Conservation (phyloP, 2,797 vertebrate genomes). For the Acipenser ruthenus region DNA sequence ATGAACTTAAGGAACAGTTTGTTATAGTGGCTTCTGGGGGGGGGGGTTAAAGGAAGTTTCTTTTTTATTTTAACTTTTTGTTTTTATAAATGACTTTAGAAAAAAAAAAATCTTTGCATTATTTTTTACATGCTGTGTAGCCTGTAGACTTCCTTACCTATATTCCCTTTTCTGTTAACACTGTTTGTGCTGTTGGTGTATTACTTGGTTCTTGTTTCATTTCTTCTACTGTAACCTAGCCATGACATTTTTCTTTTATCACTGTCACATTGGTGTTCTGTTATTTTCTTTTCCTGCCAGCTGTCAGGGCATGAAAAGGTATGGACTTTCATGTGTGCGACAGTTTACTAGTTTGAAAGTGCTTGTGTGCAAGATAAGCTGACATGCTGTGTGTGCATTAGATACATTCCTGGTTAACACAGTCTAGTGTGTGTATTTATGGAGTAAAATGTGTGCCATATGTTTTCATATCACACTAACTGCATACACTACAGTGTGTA, state of each 20-base stretch:
- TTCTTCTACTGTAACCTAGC: conserved; percentile 19
- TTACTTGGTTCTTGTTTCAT: conserved; percentile 47
- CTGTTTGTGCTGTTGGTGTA: neutral
- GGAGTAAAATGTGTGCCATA: conserved; percentile 49
- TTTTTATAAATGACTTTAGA: too few relatives aligned
- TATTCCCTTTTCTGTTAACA: too few relatives aligned
- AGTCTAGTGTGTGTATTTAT: conserved; percentile 37
- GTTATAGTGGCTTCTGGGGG: too few relatives aligned
- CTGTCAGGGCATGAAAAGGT: conserved; percentile 86
- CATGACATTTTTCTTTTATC: conserved; percentile 44
- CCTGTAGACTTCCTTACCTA: conserved; percentile 32
- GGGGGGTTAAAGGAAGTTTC: too few relatives aligned
- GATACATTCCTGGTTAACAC: conserved; percentile 27
- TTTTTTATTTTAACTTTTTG: too few relatives aligned
- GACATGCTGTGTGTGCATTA: conserved; percentile 23
- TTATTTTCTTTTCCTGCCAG: conserved; percentile 76
- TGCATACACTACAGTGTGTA: neutral
- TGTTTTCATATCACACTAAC: conserved; percentile 3
- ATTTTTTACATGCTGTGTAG: conserved; percentile 21
- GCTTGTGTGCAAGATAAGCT: conserved; percentile 47
- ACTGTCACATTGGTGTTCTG: conserved; percentile 67
- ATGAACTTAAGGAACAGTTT: too few relatives aligned
- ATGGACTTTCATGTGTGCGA: conserved; percentile 57
- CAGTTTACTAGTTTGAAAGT: conserved; percentile 43
- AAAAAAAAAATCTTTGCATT: neutral